Percentiles rank a stretch among this genome's conserved stretches.
Evolutionary conservation across 2,888 invertebrate genomes (phyloP).

Genomic region (Graphium colonna): DNA sequence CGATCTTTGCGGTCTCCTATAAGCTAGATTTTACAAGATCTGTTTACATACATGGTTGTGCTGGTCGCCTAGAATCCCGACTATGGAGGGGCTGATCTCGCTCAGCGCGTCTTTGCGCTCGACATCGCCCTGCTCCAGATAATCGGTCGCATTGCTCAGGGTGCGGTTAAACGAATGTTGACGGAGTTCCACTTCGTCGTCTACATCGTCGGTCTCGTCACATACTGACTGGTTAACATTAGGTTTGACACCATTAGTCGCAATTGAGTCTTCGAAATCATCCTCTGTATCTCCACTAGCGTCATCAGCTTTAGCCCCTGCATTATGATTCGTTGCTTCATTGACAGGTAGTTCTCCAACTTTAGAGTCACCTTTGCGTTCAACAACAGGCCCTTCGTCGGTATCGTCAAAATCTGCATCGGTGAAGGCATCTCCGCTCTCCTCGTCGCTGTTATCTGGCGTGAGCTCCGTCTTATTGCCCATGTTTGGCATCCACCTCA

Average conservation of each 20-base stretch:
- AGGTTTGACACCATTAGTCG: too few relatives aligned
- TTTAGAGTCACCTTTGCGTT: slow-evolving; percentile 39
- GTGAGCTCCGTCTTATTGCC: slow-evolving; percentile 55
- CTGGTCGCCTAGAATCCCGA: slow-evolving; percentile 76
- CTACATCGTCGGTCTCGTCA: too few relatives aligned
- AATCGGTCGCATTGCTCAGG: too few relatives aligned
- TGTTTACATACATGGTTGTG: slow-evolving; percentile 72
- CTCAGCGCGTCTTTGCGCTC: slow-evolving; percentile 41
- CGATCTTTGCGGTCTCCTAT: neutral
- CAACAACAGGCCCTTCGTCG: slow-evolving; percentile 55
- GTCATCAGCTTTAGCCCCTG: neutral
- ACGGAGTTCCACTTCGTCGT: too few relatives aligned
- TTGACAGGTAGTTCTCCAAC: slow-evolving; percentile 46
- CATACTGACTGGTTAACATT: too few relatives aligned
- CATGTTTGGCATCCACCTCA: slow-evolving; percentile 44
- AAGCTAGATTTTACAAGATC: slow-evolving; percentile 5
- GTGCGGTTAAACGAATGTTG: too few relatives aligned
- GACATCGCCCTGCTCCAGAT: slow-evolving; percentile 19
- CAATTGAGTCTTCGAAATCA: too few relatives aligned
- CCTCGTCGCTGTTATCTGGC: slow-evolving; percentile 65
- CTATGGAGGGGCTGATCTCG: slow-evolving; percentile 69
- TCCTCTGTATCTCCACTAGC: slow-evolving; percentile 21
- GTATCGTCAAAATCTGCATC: slow-evolving; percentile 71
- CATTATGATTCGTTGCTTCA: slow-evolving; percentile 55
- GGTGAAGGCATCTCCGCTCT: slow-evolving; percentile 68